Evolutionary conservation across 2,888 invertebrate genomes (phyloP), one percentile per base, ranked within the genome.

Genomic region (Aphodius granarius): DNA sequence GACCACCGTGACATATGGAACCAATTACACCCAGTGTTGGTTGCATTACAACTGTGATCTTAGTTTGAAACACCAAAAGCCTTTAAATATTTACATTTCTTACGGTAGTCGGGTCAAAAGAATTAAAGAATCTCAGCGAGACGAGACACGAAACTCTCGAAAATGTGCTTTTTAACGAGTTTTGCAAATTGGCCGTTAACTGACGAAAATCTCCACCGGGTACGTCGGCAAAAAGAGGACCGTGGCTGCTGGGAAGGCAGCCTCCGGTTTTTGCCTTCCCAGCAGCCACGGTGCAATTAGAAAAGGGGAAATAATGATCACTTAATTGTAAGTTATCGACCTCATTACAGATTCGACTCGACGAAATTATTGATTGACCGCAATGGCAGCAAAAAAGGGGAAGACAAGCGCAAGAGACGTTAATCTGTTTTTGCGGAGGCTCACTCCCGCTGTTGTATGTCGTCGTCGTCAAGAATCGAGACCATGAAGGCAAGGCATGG

Each of bases 261-360:
- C 13, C 43, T 43, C 43, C 68, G 76, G 74, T 66, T 76, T 75
- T 83, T 84, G 84, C 83, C 82, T 83, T 83, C 84, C 84, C 83
- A 85, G 84, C 83, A 83, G 83, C 82, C 83, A 81, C 82, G 81
- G 82, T 81, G 83, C 86, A 86, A 86, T 86, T 86, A 85, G 83
- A 77, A 75, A 73, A 77, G 75, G 43, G 74, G 81, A 81, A 82
- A 83, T 86, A 87, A 87, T 86, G 86, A 86, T 86, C 86, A 84
- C 86, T 86, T 87, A 86, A 87, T 87, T 86, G 86, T 86, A 84
- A 87, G 84, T 86, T 86, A 86, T 86, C 85, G 86, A 82, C 71
- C 75, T 77, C 73, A 74, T 77, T 77, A 73, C 72, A 73, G 75
- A 77, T 77, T 74, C 77, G 63, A 23, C 76, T 73, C 68, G 70